Evolutionary conservation across 2,888 invertebrate species (phyloP).

Genomic region (Synergus gifuensis): DNA sequence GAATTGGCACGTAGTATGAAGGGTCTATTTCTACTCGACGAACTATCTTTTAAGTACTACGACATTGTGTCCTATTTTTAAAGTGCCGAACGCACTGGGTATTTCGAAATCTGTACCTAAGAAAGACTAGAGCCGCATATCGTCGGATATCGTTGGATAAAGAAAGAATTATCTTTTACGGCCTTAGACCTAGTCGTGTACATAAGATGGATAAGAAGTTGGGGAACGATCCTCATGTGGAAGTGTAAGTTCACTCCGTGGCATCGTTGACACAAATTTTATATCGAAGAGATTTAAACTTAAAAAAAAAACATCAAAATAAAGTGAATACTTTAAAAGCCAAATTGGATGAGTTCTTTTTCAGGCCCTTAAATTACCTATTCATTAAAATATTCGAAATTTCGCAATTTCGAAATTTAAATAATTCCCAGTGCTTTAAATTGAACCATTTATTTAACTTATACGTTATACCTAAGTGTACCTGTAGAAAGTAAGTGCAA

Average conservation of each 20-base stretch:
- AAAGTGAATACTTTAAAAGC: conserved; percentile 71
- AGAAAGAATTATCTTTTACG: conserved; percentile 67
- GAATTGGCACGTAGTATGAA: conserved; percentile 7
- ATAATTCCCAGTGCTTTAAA: no score
- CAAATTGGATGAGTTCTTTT: conserved; percentile 52
- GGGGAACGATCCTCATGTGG: conserved; percentile 68
- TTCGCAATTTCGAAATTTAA: no score
- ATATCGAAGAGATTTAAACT: conserved; percentile 75
- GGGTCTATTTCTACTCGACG: conserved; percentile 26
- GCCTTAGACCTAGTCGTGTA: conserved; percentile 77
- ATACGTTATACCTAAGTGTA: no score
- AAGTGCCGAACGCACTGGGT: conserved; percentile 39
- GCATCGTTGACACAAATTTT: conserved; percentile 77
- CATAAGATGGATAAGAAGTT: conserved; percentile 69
- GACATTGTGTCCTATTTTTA: conserved; percentile 37
- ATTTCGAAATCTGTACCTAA: conserved; percentile 50
- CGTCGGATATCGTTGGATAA: conserved; percentile 57
- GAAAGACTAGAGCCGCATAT: conserved; percentile 35
- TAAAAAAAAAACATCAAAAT: conserved; percentile 73
- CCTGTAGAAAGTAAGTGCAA: no score
- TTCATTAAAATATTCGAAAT: no score
- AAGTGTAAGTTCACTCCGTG: conserved; percentile 74
- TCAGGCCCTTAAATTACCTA: conserved; percentile 3
- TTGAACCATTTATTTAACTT: no score
- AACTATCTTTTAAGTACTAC: conserved; percentile 38